Conservation (phyloP, 2,797 vertebrate genomes). For the Atherinosoma microstoma region DNA sequence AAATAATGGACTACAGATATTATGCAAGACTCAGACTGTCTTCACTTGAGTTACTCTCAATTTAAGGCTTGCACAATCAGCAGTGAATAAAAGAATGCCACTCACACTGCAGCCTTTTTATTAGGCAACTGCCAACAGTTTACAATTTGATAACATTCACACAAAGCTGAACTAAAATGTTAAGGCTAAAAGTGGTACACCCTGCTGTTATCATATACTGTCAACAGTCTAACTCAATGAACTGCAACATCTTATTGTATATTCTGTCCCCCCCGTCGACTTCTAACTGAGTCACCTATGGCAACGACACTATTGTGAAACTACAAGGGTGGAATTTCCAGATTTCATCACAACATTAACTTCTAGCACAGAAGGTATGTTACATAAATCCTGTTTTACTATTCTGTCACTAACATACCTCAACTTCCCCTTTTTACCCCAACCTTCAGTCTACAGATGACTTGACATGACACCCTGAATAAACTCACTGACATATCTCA, state of each 20-base stretch:
- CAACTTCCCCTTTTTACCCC: background rate
- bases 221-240: conserved; percentile 1
- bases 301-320: conserved; percentile 30
- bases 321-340: conserved; percentile 18
- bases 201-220: background rate
- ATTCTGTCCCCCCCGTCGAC: conserved; percentile 30
- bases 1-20: background rate
- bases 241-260: conserved; percentile 20
- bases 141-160: background rate
- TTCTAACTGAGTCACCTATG: conserved; percentile 45
- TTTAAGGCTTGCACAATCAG: conserved; percentile 19
- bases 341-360: conserved; percentile 26
- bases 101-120: background rate
- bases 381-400: conserved; percentile 10
- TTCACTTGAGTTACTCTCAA: conserved; percentile 15
- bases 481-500: conserved; percentile 9
- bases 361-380: background rate
- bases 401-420: background rate
- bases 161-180: background rate
- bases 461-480: background rate
- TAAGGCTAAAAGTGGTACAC: background rate
- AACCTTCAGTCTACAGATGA: background rate
- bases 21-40: conserved; percentile 13
- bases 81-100: background rate
- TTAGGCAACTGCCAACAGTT: background rate